These are phyloP conservation scores for Rhagophthalmus giganteus DNA, from an alignment of 2,888 invertebrate genomes.

Conservation along the genomic window DNA sequence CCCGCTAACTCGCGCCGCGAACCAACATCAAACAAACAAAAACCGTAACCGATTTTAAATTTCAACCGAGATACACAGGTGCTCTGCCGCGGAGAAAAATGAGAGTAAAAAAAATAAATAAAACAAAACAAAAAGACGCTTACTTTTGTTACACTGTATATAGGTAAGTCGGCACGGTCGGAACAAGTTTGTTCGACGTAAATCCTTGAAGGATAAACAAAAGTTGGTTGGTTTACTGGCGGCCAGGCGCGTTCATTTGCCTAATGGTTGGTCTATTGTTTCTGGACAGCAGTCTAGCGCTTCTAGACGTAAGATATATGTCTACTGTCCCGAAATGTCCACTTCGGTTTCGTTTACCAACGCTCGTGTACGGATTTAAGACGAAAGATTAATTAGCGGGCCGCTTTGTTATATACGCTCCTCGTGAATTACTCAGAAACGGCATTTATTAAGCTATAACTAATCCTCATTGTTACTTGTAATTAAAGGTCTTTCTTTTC, in stretches of 20 bases:
- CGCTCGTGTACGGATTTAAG: constrained; percentile 20
- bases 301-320: constrained; percentile 52
- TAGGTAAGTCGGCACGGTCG: constrained; percentile 42
- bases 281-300: constrained; percentile 52
- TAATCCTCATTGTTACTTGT: background rate
- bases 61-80: constrained; percentile 41
- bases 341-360: constrained; percentile 31
- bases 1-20: constrained; percentile 34
- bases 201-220: constrained; percentile 14
- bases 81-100: constrained; percentile 34
- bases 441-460: background rate
- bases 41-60: constrained; percentile 46
- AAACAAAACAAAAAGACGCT: constrained; percentile 29
- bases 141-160: constrained; percentile 47
- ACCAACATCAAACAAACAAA: constrained; percentile 42
- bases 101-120: constrained; percentile 15
- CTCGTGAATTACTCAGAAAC: background rate
- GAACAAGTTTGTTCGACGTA: constrained; percentile 16
- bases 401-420: background rate
- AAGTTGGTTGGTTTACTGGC: constrained; percentile 36
- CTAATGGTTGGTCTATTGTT: constrained; percentile 56
- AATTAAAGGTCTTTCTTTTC: background rate
- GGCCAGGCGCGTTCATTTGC: constrained; percentile 52
- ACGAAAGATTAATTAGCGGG: constrained; percentile 22
- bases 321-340: constrained; percentile 43